Conservation (phyloP, 2,113 vertebrate species). For the Excalfactoria chinensis region DNA sequence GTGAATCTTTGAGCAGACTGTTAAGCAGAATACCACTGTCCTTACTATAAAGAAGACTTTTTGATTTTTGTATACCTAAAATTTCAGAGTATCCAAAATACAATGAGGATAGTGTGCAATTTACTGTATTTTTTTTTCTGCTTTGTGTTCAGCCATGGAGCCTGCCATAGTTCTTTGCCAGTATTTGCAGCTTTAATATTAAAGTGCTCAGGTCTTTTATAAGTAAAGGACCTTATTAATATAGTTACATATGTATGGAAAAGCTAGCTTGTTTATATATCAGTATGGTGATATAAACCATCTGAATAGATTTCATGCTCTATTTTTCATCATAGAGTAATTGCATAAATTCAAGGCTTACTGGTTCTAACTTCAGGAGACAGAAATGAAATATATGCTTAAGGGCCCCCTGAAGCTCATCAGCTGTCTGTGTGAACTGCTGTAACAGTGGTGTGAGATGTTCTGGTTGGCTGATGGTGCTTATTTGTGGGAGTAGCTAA, state of each 20-base stretch:
- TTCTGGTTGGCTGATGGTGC: background rate
- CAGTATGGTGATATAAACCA: background rate
- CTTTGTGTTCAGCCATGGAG: fast-evolving
- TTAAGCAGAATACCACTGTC: background rate
- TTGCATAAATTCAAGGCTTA: background rate
- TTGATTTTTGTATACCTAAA: background rate
- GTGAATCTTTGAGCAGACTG: background rate
- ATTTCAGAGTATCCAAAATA: background rate
- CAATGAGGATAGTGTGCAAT: background rate
- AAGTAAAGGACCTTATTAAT: background rate
- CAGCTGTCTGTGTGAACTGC: background rate
- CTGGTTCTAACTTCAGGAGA: background rate
- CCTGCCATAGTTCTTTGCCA: background rate
- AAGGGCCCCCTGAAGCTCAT: background rate
- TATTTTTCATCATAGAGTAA: background rate
- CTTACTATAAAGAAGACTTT: background rate
- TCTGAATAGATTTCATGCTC: background rate
- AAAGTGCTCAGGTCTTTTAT: background rate
- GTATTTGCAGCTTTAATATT: background rate
- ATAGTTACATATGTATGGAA: background rate
- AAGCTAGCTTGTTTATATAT: background rate
- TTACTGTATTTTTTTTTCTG: background rate
- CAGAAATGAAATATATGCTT: background rate
- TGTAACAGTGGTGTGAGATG: background rate
- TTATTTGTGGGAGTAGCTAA: background rate